These are phyloP conservation scores for Nipponacmea schrenckii DNA, from an alignment of 2,888 invertebrate species.

Conservation along the genomic window DNA sequence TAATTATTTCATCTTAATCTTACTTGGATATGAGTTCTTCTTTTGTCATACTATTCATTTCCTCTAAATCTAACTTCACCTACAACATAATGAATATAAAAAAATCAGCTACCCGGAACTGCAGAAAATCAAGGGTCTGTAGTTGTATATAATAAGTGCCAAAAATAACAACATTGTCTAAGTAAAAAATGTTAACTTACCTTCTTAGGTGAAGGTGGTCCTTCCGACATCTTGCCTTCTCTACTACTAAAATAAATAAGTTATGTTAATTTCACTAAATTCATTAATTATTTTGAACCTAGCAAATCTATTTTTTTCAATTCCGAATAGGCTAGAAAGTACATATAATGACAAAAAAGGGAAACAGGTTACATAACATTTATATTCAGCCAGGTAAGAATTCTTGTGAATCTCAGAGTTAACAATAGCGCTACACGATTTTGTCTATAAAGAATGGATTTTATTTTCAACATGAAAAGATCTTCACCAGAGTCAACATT, in stretches of 20 bases:
- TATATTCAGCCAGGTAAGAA: no score
- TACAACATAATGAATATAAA: constrained; percentile 29
- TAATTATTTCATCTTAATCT: constrained; percentile 7
- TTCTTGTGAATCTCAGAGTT: no score
- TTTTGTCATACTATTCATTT: constrained; percentile 45
- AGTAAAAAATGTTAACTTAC: constrained; percentile 29
- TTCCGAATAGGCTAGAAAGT: no score
- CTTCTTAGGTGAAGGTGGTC: constrained; percentile 50
- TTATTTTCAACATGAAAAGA: background rate
- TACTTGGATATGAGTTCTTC: constrained; percentile 53
- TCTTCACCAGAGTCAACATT: constrained; percentile 1
- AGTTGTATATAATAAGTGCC: no score
- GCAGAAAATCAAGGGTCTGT: no score
- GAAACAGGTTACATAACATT: no score
- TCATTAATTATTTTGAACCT: no score
- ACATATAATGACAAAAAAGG: no score
- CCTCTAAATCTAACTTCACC: constrained; percentile 50
- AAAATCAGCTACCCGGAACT: background rate
- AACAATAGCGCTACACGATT: no score
- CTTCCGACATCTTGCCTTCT: constrained; percentile 41
- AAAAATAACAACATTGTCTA: background rate
- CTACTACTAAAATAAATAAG: no score
- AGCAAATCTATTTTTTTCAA: no score
- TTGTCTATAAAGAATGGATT: background rate
- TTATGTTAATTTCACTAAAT: no score